phyloP scores from a whole-genome alignment of 1,140 invertebrate genomes.

The Asobara japonica region DNA sequence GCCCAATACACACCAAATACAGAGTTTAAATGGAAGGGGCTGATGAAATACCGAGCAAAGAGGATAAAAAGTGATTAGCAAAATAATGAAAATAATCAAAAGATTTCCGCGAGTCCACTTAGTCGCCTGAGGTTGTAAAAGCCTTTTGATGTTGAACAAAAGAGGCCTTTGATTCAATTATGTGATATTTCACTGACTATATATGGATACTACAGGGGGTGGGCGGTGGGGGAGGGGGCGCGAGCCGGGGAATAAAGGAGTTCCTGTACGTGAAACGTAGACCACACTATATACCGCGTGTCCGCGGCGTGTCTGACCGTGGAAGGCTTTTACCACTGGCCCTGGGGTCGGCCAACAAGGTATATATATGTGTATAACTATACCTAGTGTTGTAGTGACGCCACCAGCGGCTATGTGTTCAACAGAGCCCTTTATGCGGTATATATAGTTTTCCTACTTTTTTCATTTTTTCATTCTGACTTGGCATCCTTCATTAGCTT shows the following conservation, averaged over 20 bases:
- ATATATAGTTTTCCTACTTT: not conserved
- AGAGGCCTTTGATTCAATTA: slow-evolving; percentile 13
- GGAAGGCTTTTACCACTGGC: slow-evolving; percentile 9
- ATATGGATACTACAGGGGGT: too few species aligned
- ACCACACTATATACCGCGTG: not conserved
- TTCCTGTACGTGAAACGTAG: slow-evolving; percentile 1
- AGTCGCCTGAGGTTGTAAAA: not conserved
- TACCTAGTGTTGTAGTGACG: not conserved
- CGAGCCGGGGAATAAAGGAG: not conserved
- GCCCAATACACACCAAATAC: too few species aligned
- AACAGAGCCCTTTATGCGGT: slow-evolving; percentile 6
- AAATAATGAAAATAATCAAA: not conserved
- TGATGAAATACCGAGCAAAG: not conserved
- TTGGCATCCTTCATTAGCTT: not conserved
- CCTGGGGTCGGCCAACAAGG: not conserved
- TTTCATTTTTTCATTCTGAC: not conserved
- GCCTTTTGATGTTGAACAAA: slow-evolving; percentile 13
- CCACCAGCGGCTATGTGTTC: not conserved
- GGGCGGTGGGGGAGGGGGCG: not conserved
- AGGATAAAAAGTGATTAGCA: not conserved
- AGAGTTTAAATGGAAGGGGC: too few species aligned
- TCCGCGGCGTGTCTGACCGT: slow-evolving; percentile 14
- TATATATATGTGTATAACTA: too few species aligned
- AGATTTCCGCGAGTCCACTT: slow-evolving; percentile 7
- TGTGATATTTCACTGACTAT: slow-evolving; percentile 6